These are phyloP conservation scores for Agrotis clavis DNA, from an alignment of 2,888 invertebrate genomes.

Conservation along the genomic window DNA sequence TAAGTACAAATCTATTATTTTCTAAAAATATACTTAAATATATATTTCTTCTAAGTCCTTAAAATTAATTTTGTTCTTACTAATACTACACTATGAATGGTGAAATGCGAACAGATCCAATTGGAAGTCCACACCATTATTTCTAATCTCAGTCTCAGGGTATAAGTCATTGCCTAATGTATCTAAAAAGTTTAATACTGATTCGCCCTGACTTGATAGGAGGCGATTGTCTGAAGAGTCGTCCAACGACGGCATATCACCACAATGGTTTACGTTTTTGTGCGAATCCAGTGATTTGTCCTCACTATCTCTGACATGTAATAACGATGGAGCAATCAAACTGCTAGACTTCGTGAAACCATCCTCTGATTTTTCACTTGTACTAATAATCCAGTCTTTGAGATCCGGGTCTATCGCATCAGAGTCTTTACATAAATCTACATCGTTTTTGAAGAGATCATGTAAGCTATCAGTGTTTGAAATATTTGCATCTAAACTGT, in stretches of 20 bases:
- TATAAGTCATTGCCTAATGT: slow-evolving; percentile 84
- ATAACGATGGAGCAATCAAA: slow-evolving; percentile 79
- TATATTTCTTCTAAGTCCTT: slow-evolving; percentile 55
- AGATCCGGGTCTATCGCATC: slow-evolving; percentile 73
- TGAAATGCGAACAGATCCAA: slow-evolving; percentile 87
- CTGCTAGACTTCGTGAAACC: slow-evolving; percentile 78
- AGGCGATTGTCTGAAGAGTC: slow-evolving; percentile 59
- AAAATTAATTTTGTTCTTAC: slow-evolving; percentile 51
- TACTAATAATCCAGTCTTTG: slow-evolving; percentile 79
- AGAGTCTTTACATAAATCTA: slow-evolving; percentile 75
- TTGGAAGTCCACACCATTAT: slow-evolving; percentile 84
- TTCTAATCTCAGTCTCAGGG: slow-evolving; percentile 85
- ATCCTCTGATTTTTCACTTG: slow-evolving; percentile 78
- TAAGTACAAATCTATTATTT: slow-evolving; percentile 67
- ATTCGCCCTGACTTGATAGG: slow-evolving; percentile 75
- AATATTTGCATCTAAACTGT: slow-evolving; percentile 48
- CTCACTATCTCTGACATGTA: slow-evolving; percentile 76
- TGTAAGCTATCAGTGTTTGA: slow-evolving; percentile 65
- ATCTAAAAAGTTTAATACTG: slow-evolving; percentile 86
- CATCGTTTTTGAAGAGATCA: slow-evolving; percentile 77
- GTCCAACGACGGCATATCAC: slow-evolving; percentile 59
- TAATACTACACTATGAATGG: slow-evolving; percentile 72
- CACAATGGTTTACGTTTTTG: slow-evolving; percentile 41
- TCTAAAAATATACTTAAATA: slow-evolving; percentile 66
- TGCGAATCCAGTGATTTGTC: slow-evolving; percentile 50